Evolutionary conservation across 2,797 vertebrate species (phyloP).

Genomic region (Champsocephalus esox): DNA sequence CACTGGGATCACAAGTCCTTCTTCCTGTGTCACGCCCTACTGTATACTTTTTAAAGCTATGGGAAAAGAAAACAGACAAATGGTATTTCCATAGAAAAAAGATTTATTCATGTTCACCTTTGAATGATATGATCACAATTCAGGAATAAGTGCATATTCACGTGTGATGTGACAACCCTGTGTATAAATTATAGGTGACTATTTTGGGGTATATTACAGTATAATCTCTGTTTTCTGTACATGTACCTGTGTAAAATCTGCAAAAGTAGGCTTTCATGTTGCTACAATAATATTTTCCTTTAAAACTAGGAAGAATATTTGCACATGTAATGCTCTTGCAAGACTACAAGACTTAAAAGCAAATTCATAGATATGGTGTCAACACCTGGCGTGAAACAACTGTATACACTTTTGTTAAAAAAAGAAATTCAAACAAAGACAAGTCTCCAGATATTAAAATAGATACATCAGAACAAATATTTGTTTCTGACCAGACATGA

Average conservation of each 20-base stretch:
- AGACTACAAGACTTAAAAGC: slow-evolving; percentile 62
- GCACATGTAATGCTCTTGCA: slow-evolving; percentile 61
- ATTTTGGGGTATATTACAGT: slow-evolving; percentile 66
- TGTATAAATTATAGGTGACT: slow-evolving; percentile 76
- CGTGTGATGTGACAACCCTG: slow-evolving; percentile 67
- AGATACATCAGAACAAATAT: slow-evolving; percentile 34
- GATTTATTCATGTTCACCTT: slow-evolving; percentile 76
- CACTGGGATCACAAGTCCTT: neutral
- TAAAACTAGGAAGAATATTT: slow-evolving; percentile 78
- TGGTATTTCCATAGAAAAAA: slow-evolving; percentile 66
- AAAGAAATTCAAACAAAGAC: slow-evolving; percentile 21
- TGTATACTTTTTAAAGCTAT: neutral
- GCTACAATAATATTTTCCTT: slow-evolving; percentile 77
- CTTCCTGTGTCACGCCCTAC: neutral
- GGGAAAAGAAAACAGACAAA: neutral
- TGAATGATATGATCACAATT: slow-evolving; percentile 73
- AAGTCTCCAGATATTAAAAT: slow-evolving; percentile 26
- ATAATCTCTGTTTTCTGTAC: slow-evolving; percentile 71
- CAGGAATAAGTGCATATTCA: slow-evolving; percentile 75
- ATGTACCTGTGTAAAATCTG: slow-evolving; percentile 80
- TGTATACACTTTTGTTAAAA: slow-evolving; percentile 32
- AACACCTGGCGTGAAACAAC: slow-evolving; percentile 50
- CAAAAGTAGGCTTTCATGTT: slow-evolving; percentile 65
- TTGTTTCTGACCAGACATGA: slow-evolving; percentile 20
- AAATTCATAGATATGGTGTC: slow-evolving; percentile 59